Conservation (phyloP, 2,113 vertebrate species). For the Crypturellus undulatus region DNA sequence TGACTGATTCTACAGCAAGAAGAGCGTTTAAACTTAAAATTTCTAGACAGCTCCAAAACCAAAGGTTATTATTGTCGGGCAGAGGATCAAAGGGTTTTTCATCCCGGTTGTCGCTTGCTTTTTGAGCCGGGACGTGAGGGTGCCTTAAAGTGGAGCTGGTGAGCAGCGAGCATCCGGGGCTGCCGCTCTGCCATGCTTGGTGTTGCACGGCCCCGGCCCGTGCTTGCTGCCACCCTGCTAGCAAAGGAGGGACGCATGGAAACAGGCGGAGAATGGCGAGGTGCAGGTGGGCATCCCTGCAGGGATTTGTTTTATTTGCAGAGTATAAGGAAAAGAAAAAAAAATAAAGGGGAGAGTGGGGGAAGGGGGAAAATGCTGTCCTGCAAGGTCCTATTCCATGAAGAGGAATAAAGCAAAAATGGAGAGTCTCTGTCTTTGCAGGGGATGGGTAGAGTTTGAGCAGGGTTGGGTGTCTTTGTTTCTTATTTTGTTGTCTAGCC, state of each 20-base stretch:
- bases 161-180: not conserved
- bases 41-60: not conserved
- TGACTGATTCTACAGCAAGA: not conserved
- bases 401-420: not conserved
- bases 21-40: fast-evolving
- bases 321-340: fast-evolving
- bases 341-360: too few species aligned
- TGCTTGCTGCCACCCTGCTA: not conserved
- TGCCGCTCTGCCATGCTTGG: not conserved
- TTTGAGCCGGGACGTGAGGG: not conserved
- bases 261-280: fast-evolving
- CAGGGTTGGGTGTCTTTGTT: not conserved
- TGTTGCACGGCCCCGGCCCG: not conserved
- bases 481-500: not conserved
- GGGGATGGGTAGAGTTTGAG: not conserved
- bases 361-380: not conserved
- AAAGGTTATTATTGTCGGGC: not conserved
- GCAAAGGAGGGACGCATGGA: not conserved
- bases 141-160: not conserved
- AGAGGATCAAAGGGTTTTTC: not conserved
- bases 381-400: not conserved
- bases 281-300: fast-evolving
- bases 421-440: not conserved
- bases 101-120: not conserved
- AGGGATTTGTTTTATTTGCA: fast-evolving